These are phyloP conservation scores for Acrocephalus kingi DNA, from an alignment of 2,113 vertebrate species.

Conservation along the genomic window DNA sequence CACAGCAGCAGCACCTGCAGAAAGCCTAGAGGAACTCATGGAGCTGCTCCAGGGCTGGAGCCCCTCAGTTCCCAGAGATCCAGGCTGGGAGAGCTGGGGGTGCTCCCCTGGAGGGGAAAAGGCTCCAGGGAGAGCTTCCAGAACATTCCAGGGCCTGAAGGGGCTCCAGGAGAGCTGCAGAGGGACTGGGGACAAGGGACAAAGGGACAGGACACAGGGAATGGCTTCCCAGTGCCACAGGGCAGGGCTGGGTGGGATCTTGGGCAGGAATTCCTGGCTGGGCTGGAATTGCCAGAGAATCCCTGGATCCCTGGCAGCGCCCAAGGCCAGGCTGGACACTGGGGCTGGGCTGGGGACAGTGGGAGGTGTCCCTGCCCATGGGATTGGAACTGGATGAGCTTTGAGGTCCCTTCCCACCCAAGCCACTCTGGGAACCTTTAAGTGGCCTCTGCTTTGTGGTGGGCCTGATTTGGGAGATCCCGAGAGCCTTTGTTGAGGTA, in stretches of 20 bases:
- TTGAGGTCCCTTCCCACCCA: too few species aligned
- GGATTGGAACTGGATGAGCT: too few species aligned
- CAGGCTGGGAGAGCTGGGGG: background rate
- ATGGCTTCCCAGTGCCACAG: background rate
- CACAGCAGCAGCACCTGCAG: background rate
- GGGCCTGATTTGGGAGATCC: background rate
- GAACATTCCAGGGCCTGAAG: fast-evolving
- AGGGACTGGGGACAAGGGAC: background rate
- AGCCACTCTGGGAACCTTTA: fast-evolving
- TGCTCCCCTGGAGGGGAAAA: too few species aligned
- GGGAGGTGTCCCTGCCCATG: too few species aligned
- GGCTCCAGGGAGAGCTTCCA: background rate
- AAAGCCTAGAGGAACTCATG: fast-evolving
- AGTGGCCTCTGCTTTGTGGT: too few species aligned
- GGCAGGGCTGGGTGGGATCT: fast-evolving
- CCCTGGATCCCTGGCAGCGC: too few species aligned
- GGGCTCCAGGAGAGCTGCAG: background rate
- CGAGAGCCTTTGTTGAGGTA: background rate
- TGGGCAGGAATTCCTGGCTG: background rate
- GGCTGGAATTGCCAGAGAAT: background rate
- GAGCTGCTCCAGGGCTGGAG: background rate
- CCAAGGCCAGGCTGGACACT: too few species aligned
- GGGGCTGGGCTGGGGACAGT: too few species aligned
- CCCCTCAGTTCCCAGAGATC: background rate
- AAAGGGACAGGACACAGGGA: background rate